These are phyloP conservation scores for Hyles lineata DNA, from an alignment of 2,888 invertebrate species.

Conservation along the genomic window DNA sequence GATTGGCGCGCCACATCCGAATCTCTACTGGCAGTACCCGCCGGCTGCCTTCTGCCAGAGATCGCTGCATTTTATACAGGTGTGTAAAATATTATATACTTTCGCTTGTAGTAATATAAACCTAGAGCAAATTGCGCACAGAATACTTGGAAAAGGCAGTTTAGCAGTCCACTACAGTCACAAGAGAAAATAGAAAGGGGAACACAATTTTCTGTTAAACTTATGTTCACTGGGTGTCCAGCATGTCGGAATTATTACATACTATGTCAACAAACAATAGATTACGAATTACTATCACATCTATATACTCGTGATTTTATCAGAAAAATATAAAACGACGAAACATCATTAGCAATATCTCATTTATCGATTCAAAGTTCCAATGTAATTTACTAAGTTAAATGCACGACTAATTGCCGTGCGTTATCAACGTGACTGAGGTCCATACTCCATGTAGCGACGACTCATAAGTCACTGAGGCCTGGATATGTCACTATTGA, in stretches of 20 bases:
- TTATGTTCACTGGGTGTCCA: no score
- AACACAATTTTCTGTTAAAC: no score
- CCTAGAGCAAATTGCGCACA: no score
- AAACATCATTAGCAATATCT: not conserved
- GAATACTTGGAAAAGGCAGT: no score
- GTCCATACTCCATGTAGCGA: not conserved
- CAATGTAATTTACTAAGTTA: not conserved
- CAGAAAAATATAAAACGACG: no score
- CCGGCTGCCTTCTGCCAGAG: conserved; percentile 68
- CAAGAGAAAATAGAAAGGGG: no score
- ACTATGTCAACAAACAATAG: no score
- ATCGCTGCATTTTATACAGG: conserved; percentile 76
- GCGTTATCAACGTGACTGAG: conserved; percentile 15
- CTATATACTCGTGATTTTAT: no score
- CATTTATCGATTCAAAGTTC: conserved; percentile 2
- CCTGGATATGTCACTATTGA: conserved; percentile 29
- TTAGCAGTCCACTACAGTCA: no score
- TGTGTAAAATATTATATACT: conserved; percentile 37
- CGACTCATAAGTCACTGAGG: conserved; percentile 1
- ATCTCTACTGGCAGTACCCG: conserved; percentile 77
- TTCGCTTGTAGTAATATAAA: no score
- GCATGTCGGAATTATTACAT: no score
- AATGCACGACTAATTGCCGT: not conserved
- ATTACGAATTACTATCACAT: no score
- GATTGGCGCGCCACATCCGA: conserved; percentile 75